A percentile compares a stretch with the other conserved stretches of the same genome.
phyloP scores from a whole-genome alignment of 2,888 invertebrate genomes.

The Diarsia rubi region DNA sequence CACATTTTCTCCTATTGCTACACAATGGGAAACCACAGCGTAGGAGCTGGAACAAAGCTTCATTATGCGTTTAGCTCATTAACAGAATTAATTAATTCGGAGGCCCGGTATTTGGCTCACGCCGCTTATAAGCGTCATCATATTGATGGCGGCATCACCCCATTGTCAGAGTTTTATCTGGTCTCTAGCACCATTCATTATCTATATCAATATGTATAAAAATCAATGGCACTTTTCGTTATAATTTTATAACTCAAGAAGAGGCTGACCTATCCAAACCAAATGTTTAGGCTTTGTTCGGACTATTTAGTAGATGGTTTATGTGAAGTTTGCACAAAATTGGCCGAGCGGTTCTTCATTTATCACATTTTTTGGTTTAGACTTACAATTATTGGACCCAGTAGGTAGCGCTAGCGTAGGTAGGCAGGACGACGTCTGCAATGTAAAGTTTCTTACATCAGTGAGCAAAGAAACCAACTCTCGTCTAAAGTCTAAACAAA shows the following conservation, averaged over 20 bases:
- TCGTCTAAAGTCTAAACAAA: not conserved
- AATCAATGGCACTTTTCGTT: no score
- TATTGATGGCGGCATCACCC: conserved; percentile 71
- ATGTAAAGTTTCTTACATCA: not conserved
- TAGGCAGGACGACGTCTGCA: no score
- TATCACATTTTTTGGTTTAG: no score
- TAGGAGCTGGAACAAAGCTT: conserved; percentile 80
- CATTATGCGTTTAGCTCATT: conserved; percentile 85
- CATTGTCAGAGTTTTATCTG: conserved; percentile 33
- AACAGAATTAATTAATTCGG: conserved; percentile 84
- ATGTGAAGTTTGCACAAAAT: no score
- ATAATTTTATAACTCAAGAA: no score
- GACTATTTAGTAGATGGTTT: no score
- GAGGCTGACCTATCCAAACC: no score
- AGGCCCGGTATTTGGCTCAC: conserved; percentile 79
- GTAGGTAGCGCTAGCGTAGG: no score
- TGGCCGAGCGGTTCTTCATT: no score
- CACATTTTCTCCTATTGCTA: conserved; percentile 76
- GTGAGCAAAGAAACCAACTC: not conserved
- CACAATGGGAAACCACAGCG: conserved; percentile 78
- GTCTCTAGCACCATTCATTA: not conserved
- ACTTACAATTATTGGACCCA: no score
- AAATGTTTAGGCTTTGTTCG: no score
- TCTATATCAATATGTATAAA: no score
- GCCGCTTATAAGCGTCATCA: conserved; percentile 75